A percentile compares a stretch with the other conserved stretches of the same genome.
phyloP scores from a whole-genome alignment of 2,113 vertebrate genomes.

The Paramormyrops kingsleyae region DNA sequence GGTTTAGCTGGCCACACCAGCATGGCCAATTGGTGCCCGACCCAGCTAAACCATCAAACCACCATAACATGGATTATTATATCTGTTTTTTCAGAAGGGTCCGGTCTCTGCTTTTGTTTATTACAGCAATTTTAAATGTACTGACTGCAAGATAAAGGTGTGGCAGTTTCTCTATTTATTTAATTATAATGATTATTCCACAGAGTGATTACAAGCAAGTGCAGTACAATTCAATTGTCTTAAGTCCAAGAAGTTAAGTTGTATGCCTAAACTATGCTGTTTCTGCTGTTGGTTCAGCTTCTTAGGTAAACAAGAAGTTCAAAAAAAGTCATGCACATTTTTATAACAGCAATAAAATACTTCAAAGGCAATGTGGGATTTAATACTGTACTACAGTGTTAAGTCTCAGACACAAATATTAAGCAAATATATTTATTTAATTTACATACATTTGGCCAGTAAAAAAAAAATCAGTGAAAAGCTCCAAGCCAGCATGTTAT shows the following conservation, averaged over 20 bases:
- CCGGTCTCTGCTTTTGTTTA: neutral
- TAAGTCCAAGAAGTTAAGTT: neutral
- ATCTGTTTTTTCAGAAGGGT: neutral
- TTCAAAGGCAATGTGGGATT: neutral
- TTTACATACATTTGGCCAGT: neutral
- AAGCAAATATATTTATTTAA: neutral
- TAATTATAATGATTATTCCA: neutral
- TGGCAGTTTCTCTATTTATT: neutral
- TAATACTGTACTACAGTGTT: neutral
- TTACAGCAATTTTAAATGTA: neutral
- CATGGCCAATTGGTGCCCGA: neutral
- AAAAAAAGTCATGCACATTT: neutral
- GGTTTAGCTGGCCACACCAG: neutral
- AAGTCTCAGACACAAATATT: slow-evolving; percentile 1
- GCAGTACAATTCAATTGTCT: neutral
- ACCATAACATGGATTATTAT: neutral
- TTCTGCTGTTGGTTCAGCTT: neutral
- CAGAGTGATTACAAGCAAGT: neutral
- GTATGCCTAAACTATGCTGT: neutral
- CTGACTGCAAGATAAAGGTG: neutral
- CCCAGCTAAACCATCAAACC: neutral
- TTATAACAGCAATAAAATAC: neutral
- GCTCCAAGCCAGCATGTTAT: neutral
- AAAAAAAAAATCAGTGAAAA: slow-evolving; percentile 1
- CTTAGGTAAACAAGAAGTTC: neutral